These are phyloP conservation scores for Nixonia krombeini DNA, from an alignment of 1,140 invertebrate genomes.

Conservation along the genomic window DNA sequence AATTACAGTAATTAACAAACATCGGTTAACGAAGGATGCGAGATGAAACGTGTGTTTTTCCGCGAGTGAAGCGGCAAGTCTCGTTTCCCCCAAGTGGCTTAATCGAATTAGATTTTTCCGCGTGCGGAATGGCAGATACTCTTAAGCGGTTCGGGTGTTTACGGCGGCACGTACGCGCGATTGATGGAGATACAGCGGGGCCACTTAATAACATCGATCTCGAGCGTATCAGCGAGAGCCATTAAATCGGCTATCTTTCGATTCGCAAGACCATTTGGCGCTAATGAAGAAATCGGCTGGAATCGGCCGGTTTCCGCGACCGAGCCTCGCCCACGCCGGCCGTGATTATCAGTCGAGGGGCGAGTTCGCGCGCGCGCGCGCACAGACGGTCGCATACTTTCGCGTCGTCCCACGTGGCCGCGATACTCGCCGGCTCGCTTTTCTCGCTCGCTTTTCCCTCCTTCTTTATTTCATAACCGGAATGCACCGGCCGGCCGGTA, in stretches of 20 bases:
- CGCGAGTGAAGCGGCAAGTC: too few species aligned
- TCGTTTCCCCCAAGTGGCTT: slow-evolving; percentile 6
- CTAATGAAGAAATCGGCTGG: slow-evolving; percentile 42
- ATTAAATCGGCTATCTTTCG: slow-evolving; percentile 19
- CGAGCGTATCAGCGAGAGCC: neutral
- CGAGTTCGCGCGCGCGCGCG: slow-evolving; percentile 1
- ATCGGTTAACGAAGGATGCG: too few species aligned
- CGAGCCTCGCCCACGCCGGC: slow-evolving; percentile 36
- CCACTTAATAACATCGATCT: slow-evolving; percentile 13
- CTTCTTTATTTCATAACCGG: slow-evolving; percentile 1
- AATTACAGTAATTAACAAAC: too few species aligned
- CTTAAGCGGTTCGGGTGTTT: slow-evolving; percentile 3
- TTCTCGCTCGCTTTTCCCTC: slow-evolving; percentile 16
- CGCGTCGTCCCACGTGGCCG: neutral
- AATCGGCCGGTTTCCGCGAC: slow-evolving; percentile 33
- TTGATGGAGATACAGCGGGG: neutral
- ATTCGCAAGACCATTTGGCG: slow-evolving; percentile 15
- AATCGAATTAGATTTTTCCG: neutral
- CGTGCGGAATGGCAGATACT: neutral
- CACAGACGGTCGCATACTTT: neutral
- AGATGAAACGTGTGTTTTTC: too few species aligned
- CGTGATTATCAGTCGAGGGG: slow-evolving; percentile 35
- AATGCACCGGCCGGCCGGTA: slow-evolving; percentile 12
- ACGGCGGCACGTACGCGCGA: neutral
- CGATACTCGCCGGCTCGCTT: slow-evolving; percentile 19